Base-by-base conservation (phyloP, 2,797 vertebrate species). In the Catamblyrhynchus diadema region DNA sequence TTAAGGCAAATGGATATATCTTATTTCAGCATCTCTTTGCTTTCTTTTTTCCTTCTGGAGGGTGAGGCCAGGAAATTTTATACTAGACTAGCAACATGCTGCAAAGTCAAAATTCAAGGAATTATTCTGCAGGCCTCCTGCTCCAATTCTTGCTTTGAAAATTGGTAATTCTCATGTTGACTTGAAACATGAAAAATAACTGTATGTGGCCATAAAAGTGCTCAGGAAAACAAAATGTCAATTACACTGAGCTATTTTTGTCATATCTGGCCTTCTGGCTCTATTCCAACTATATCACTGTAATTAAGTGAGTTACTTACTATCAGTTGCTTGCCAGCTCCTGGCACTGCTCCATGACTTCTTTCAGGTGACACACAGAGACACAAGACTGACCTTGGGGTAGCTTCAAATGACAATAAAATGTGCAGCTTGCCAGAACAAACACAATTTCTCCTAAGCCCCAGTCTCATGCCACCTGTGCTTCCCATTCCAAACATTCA, bases 301-400 rank as follows among this genome's bases (percentile, higher is more conserved):
- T 4, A 74, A 56, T 35, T 75, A 32, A 13, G 14, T 5, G 47
- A 57, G 30, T 37, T 41, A 42, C 35, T 72, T 50, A 60, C 22
- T 19, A 48, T 47, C 42, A 57, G 25, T 30, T 64, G 17, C 22
- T 81, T 47, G 57, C 20, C 39, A 37, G 7, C 35, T 32, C 64
- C 64, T 23, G 42, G 66, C 47, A 69, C 47, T 13, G 37, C 17
- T 77, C 32, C 44, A 4, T 8, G 42, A 24, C 39, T 64, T 27
- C 45, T 41, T 72, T 61, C 25, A 93, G 64, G 56, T 10, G 16
- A 60, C 19, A 69, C 71, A 81, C 7, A 41, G 79, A 82, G 20
- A 42, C 32, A 85, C 0, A 1, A 81, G 42, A 45, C 17, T 0
- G 0, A 84, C 22, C 33, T 78, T 44, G 54, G 44, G 35, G 33